Percentiles rank a stretch among this genome's conserved stretches.
These are phyloP conservation scores for Pachyrhynchus sulphureomaculatus DNA, from an alignment of 1,140 invertebrate species.

Conservation along the genomic window DNA sequence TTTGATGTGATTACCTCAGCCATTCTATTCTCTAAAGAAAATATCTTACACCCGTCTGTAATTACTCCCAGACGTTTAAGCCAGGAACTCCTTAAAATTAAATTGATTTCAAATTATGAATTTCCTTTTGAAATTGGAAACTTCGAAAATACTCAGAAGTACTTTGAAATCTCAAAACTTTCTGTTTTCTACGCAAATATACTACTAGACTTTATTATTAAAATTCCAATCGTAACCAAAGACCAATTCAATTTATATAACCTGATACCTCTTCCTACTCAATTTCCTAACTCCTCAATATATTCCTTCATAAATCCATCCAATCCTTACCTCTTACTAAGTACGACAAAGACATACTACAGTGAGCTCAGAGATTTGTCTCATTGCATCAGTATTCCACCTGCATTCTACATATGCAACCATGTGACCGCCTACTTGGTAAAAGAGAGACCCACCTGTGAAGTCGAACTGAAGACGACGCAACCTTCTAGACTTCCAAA, in stretches of 20 bases:
- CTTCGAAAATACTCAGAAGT: slow-evolving; percentile 8
- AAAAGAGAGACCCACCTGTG: background rate
- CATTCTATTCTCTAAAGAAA: slow-evolving; percentile 31
- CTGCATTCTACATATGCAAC: background rate
- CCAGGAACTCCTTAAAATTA: background rate
- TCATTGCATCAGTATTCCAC: background rate
- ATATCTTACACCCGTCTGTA: slow-evolving; percentile 26
- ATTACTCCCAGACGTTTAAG: slow-evolving; percentile 8
- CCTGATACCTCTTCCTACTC: background rate
- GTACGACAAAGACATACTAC: too few species aligned
- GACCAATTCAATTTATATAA: slow-evolving; percentile 7
- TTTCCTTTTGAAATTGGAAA: slow-evolving; percentile 7
- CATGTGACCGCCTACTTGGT: background rate
- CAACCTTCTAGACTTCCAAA: background rate
- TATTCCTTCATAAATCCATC: slow-evolving; percentile 1
- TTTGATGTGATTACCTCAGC: slow-evolving; percentile 18
- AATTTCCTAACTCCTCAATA: background rate
- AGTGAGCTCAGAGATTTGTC: background rate
- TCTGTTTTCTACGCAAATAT: background rate
- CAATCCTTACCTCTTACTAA: background rate
- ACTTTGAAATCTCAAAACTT: slow-evolving; percentile 4
- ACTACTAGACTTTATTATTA: slow-evolving; percentile 1
- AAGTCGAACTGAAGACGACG: background rate
- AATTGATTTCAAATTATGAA: slow-evolving; percentile 12
- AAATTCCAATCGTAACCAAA: background rate